Conservation (phyloP, 2,888 invertebrate species). For the Caenorhabditis doughertyi region DNA sequence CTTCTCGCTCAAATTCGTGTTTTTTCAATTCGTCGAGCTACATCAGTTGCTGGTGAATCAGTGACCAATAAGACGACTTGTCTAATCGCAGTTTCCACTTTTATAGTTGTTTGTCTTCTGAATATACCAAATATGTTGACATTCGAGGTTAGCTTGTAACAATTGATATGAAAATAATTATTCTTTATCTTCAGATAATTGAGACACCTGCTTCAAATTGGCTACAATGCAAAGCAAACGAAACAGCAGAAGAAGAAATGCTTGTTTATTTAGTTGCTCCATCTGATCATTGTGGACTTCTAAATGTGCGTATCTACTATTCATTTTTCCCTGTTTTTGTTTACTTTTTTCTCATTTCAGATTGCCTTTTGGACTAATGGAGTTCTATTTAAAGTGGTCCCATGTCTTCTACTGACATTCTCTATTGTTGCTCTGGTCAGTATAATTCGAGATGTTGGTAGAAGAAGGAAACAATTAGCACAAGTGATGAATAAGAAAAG, state of each 20-base stretch:
- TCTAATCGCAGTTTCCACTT: slow-evolving; percentile 73
- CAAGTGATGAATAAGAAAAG: slow-evolving; percentile 81
- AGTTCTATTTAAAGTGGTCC: slow-evolving; percentile 82
- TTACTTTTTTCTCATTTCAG: slow-evolving; percentile 50
- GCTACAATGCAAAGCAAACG: slow-evolving; percentile 67
- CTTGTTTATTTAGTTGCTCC: slow-evolving; percentile 68
- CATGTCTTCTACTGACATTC: slow-evolving; percentile 80
- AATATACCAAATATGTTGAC: slow-evolving; percentile 82
- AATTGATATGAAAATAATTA: neutral
- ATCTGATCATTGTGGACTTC: slow-evolving; percentile 69
- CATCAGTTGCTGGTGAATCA: slow-evolving; percentile 75
- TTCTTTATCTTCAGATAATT: slow-evolving; percentile 77
- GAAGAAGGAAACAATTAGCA: slow-evolving; percentile 77
- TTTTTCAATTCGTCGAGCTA: slow-evolving; percentile 83
- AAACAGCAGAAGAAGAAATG: slow-evolving; percentile 38
- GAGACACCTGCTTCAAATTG: slow-evolving; percentile 73
- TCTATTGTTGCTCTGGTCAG: slow-evolving; percentile 80
- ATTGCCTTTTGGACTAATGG: slow-evolving; percentile 82
- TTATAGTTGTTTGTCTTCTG: slow-evolving; percentile 73
- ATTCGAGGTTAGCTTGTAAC: slow-evolving; percentile 73
- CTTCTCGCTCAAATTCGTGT: slow-evolving; percentile 84
- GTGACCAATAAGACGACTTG: slow-evolving; percentile 71
- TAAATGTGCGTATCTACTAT: slow-evolving; percentile 57
- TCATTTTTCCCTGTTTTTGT: neutral
- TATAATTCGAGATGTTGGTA: slow-evolving; percentile 80